These are phyloP conservation scores for Teinopalpus imperialis DNA, from an alignment of 2,888 invertebrate genomes.

Conservation along the genomic window DNA sequence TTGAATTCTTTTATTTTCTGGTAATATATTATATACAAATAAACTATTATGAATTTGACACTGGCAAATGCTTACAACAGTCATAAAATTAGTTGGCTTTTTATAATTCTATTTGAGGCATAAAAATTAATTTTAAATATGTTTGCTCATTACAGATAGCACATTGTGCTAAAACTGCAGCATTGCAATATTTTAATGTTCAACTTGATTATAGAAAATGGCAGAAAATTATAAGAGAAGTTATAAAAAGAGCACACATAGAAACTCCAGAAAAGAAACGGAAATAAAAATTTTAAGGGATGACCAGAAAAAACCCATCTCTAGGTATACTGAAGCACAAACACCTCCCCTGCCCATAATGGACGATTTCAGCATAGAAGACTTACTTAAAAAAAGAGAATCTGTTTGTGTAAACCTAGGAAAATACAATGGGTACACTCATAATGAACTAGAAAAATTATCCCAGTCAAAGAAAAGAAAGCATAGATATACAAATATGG, in stretches of 20 bases:
- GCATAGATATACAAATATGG: constrained; percentile 38
- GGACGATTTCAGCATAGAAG: constrained; percentile 51
- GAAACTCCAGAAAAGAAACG: constrained; percentile 42
- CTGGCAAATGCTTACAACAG: constrained; percentile 32
- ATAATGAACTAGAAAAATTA: constrained; percentile 34
- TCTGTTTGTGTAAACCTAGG: constrained; percentile 58
- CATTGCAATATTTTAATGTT: constrained; percentile 27
- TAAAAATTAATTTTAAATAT: constrained; percentile 29
- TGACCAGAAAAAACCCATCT: constrained; percentile 32
- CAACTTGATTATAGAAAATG: constrained; percentile 41
- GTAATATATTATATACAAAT: constrained; percentile 16
- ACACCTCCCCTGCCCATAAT: constrained; percentile 64
- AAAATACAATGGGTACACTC: constrained; percentile 45
- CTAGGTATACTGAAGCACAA: constrained; percentile 45
- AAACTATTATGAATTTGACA: constrained; percentile 37
- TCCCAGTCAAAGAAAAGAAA: constrained; percentile 31
- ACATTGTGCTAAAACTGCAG: constrained; percentile 29
- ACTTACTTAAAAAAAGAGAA: constrained; percentile 60
- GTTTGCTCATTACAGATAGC: constrained; percentile 56
- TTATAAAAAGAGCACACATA: constrained; percentile 45
- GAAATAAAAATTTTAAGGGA: constrained; percentile 42
- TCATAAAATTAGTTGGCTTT: constrained; percentile 27
- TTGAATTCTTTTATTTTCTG: too few species aligned
- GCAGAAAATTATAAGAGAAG: constrained; percentile 46
- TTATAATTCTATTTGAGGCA: constrained; percentile 16